Percentiles rank a stretch among this genome's conserved stretches.
phyloP scores from a whole-genome alignment of 92 coral and sea anemone genomes.

The Metridium senile region DNA sequence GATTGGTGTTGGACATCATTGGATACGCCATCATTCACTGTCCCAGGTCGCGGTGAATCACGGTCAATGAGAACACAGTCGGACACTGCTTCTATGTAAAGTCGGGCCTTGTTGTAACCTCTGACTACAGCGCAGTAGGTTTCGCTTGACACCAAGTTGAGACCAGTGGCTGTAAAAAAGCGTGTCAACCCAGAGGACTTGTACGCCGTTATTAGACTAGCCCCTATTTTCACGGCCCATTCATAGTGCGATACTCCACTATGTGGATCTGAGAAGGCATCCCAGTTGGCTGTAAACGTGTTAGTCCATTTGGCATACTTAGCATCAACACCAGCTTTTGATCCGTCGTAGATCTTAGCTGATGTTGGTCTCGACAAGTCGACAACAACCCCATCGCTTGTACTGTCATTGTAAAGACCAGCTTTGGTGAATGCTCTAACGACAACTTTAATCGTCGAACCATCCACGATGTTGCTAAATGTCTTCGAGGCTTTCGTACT shows the following conservation, averaged over 20 bases:
- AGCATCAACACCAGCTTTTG: constrained; percentile 52
- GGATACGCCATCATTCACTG: constrained; percentile 79
- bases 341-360: constrained; percentile 72
- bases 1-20: constrained; percentile 87
- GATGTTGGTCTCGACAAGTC: constrained; percentile 81
- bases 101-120: constrained; percentile 86
- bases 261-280: constrained; percentile 77
- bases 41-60: constrained; percentile 81
- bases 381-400: constrained; percentile 83
- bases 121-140: constrained; percentile 89
- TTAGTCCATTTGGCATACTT: constrained; percentile 87
- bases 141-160: constrained; percentile 75
- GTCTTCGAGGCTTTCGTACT: constrained; percentile 58
- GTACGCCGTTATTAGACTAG: constrained; percentile 57
- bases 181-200: constrained; percentile 57
- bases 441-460: constrained; percentile 51
- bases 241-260: constrained; percentile 77
- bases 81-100: constrained; percentile 68
- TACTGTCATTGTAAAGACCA: constrained; percentile 72
- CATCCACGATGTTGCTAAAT: constrained; percentile 67
- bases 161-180: constrained; percentile 47
- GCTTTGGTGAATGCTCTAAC: constrained; percentile 92
- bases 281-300: constrained; percentile 84
- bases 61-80: constrained; percentile 94
- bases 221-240: constrained; percentile 73